phyloP scores from a whole-genome alignment of 2,113 vertebrate species.

The Caranx melampygus region DNA sequence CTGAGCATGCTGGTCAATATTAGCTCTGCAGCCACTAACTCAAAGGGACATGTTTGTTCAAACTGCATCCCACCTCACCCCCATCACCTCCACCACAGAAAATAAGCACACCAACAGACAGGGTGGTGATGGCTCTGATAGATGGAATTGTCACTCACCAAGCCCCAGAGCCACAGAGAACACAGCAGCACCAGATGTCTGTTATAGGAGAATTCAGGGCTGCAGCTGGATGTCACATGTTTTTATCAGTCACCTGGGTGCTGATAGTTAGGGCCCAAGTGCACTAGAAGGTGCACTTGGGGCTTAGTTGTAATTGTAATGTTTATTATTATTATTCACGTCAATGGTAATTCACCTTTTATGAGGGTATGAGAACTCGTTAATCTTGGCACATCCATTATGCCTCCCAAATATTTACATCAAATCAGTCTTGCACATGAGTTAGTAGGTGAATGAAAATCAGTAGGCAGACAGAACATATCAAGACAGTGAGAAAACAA shows the following conservation, averaged over 20 bases:
- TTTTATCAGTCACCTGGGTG: background rate
- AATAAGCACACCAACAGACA: conserved; percentile 53
- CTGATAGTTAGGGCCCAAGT: too few relatives aligned
- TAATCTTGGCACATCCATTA: too few relatives aligned
- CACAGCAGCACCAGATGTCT: conserved; percentile 56
- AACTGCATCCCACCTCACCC: background rate
- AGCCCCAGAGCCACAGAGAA: conserved; percentile 15
- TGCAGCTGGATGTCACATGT: conserved; percentile 5
- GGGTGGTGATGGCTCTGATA: conserved; percentile 50
- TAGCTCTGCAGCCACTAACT: conserved; percentile 76
- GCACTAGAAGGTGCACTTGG: too few relatives aligned
- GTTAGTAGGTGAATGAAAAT: too few relatives aligned
- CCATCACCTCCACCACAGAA: conserved; percentile 20
- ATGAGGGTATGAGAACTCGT: too few relatives aligned
- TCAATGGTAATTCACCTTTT: too few relatives aligned
- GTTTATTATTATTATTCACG: too few relatives aligned
- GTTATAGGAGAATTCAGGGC: conserved; percentile 12
- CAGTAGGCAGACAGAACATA: too few relatives aligned
- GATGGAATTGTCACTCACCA: conserved; percentile 55
- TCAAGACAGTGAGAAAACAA: too few relatives aligned
- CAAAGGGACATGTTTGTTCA: conserved; percentile 79
- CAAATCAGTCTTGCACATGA: too few relatives aligned
- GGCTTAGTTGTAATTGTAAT: too few relatives aligned
- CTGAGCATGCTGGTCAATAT: conserved; percentile 80
- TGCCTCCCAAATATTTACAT: too few relatives aligned